phyloP scores from a whole-genome alignment of 2,113 vertebrate species.

The Uria aalge region DNA sequence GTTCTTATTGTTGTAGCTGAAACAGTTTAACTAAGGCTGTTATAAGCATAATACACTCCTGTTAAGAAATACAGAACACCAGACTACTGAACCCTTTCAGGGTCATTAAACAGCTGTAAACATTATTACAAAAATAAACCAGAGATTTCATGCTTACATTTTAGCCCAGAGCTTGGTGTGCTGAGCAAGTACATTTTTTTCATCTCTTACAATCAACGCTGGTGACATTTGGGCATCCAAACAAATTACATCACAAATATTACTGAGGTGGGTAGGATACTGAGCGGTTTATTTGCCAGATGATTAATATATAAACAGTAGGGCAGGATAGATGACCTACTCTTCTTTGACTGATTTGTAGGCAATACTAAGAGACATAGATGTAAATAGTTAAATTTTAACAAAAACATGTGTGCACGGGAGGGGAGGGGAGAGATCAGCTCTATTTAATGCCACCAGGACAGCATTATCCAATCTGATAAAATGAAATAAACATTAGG shows the following conservation, averaged over 20 bases:
- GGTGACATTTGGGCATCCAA: conserved; percentile 81
- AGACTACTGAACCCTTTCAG: conserved; percentile 83
- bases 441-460: conserved; percentile 44
- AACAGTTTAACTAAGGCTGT: conserved; percentile 75
- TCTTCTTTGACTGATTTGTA: conserved; percentile 66
- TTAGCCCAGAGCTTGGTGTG: conserved; percentile 83
- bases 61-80: conserved; percentile 77
- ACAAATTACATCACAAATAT: conserved; percentile 81
- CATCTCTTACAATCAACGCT: conserved; percentile 78
- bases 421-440: conserved; percentile 9
- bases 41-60: conserved; percentile 76
- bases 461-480: conserved; percentile 38
- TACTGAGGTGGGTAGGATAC: conserved; percentile 77
- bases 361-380: conserved; percentile 59
- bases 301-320: conserved; percentile 74
- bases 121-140: conserved; percentile 88
- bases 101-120: conserved; percentile 88
- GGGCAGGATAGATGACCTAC: conserved; percentile 55
- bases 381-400: conserved; percentile 70
- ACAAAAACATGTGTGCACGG: not conserved
- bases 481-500: conserved; percentile 47
- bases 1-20: conserved; percentile 60
- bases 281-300: conserved; percentile 78
- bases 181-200: conserved; percentile 82
- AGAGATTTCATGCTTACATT: conserved; percentile 84